phyloP scores from a whole-genome alignment of 2,113 vertebrate genomes.

The Corythoichthys haematopterus region DNA sequence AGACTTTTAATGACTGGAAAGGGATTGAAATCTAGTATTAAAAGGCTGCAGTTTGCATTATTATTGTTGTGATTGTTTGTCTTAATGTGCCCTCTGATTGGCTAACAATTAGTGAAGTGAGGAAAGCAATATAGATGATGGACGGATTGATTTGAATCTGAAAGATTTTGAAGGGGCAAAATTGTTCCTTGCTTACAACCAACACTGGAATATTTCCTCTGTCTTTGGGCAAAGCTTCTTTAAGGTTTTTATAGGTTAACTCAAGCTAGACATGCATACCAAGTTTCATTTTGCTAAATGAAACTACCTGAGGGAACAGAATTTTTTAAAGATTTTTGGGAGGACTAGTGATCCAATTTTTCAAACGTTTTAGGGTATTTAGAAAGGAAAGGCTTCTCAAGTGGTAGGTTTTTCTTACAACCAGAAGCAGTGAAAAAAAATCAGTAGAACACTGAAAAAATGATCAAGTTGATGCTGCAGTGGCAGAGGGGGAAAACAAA shows the following conservation, averaged over 20 bases:
- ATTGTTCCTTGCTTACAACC: no score
- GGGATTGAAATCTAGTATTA: no score
- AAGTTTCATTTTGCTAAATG: neutral
- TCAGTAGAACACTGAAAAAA: slow-evolving; percentile 23
- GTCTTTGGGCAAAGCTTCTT: neutral
- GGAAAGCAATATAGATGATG: no score
- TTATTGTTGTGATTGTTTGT: no score
- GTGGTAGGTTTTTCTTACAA: no score
- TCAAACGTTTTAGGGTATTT: neutral
- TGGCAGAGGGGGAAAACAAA: slow-evolving; percentile 12
- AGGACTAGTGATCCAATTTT: neutral
- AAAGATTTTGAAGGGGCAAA: no score
- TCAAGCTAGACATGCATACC: neutral
- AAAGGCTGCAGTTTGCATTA: no score
- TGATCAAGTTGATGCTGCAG: slow-evolving; percentile 13
- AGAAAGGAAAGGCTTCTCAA: neutral
- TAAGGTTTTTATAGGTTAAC: neutral
- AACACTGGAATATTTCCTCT: neutral
- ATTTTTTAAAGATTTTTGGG: neutral
- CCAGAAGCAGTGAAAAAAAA: slow-evolving; percentile 17
- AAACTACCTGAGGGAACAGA: neutral
- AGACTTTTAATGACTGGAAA: no score
- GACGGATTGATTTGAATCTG: no score
- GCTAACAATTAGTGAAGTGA: no score
- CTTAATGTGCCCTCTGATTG: no score